These are phyloP conservation scores for Torymus auratus DNA, from an alignment of 2,888 invertebrate species.

Conservation along the genomic window DNA sequence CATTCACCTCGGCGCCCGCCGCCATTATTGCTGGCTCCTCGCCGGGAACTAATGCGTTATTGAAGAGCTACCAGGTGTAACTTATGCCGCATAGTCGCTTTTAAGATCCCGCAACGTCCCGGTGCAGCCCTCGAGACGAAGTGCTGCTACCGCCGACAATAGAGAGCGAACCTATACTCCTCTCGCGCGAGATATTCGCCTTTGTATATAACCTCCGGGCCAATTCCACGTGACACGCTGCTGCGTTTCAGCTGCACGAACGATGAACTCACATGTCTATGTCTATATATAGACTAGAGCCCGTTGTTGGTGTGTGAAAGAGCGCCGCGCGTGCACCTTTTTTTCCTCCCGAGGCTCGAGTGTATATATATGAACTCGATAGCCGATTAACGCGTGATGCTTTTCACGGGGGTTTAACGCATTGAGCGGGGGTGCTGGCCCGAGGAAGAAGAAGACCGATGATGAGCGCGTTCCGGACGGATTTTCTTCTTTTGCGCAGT, in stretches of 20 bases:
- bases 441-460: not conserved
- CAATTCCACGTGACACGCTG: not conserved
- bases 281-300: no score
- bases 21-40: conserved; percentile 59
- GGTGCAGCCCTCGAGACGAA: conserved; percentile 26
- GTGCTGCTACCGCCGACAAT: conserved; percentile 4
- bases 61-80: conserved; percentile 70
- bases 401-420: not conserved
- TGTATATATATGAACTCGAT: conserved; percentile 14
- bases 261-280: conserved; percentile 26
- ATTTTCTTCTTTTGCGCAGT: conserved; percentile 19
- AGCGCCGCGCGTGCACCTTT: not conserved
- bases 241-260: conserved; percentile 6
- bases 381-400: conserved; percentile 29
- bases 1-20: not conserved
- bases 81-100: not conserved
- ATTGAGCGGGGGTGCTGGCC: no score
- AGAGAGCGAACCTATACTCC: not conserved
- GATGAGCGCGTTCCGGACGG: not conserved
- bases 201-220: not conserved
- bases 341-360: not conserved
- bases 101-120: not conserved
- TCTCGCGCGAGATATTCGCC: no score
- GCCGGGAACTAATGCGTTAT: conserved; percentile 66
- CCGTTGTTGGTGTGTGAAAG: no score